These are phyloP conservation scores for Amaurobius ferox DNA, from an alignment of 2,888 invertebrate species.

Conservation along the genomic window DNA sequence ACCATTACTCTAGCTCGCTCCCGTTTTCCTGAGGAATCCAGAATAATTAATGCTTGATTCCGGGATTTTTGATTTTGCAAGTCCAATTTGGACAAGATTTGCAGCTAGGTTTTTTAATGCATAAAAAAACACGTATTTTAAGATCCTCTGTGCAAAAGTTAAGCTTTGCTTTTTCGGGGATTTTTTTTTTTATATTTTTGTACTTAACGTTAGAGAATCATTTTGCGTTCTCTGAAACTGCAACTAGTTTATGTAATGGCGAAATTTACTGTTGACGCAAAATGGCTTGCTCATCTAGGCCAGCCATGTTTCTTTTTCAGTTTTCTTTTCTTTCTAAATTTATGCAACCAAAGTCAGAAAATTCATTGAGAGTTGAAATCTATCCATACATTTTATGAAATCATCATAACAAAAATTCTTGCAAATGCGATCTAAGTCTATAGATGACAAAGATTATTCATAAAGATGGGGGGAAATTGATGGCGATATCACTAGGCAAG, in stretches of 20 bases:
- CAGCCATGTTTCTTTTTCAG: too few relatives aligned
- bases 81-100: conserved; percentile 22
- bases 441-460: too few relatives aligned
- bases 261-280: background rate
- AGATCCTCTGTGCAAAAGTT: background rate
- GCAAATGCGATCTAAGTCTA: too few relatives aligned
- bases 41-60: conserved; percentile 68
- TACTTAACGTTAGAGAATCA: background rate
- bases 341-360: too few relatives aligned
- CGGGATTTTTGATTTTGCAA: conserved; percentile 31
- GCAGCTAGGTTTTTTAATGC: conserved; percentile 6
- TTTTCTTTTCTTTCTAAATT: too few relatives aligned
- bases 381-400: too few relatives aligned
- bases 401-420: too few relatives aligned
- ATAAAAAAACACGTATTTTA: background rate
- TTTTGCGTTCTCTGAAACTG: background rate
- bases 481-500: too few relatives aligned
- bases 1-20: conserved; percentile 45
- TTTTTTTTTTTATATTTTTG: background rate
- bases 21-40: conserved; percentile 35
- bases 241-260: background rate
- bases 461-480: too few relatives aligned
- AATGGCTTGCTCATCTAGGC: too few relatives aligned
- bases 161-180: background rate
- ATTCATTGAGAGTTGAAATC: too few relatives aligned